Percentiles rank a stretch among this genome's conserved stretches.
Evolutionary conservation across 2,797 vertebrate genomes (phyloP).

Genomic region (Scyliorhinus canicula): DNA sequence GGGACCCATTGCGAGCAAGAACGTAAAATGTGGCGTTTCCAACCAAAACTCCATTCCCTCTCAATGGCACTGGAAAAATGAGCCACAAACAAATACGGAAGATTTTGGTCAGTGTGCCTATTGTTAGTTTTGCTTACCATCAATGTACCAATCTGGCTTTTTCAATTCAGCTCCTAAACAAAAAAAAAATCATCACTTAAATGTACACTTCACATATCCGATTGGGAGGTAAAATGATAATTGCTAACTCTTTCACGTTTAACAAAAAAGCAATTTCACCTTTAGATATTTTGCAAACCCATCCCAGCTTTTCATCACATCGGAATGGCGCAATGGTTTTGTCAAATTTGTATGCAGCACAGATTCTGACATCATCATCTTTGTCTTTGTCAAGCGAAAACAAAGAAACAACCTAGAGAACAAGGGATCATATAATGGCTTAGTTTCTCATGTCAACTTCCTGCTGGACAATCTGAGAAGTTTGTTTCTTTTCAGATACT

Average conservation of each 20-base stretch:
- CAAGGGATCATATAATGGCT: slow-evolving; percentile 42
- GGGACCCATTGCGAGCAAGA: too few species aligned
- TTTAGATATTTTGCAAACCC: slow-evolving; percentile 88
- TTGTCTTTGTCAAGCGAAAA: slow-evolving; percentile 75
- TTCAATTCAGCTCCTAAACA: slow-evolving; percentile 57
- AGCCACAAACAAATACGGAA: too few species aligned
- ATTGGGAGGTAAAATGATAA: background rate
- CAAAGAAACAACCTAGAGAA: slow-evolving; percentile 71
- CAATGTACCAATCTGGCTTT: slow-evolving; percentile 68
- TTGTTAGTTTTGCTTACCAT: slow-evolving; percentile 58
- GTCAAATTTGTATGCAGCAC: slow-evolving; percentile 73
- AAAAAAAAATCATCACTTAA: slow-evolving; percentile 41
- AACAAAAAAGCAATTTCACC: slow-evolving; percentile 57
- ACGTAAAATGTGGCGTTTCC: too few species aligned
- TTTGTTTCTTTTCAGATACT: background rate
- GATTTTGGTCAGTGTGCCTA: too few species aligned
- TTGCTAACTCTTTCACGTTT: background rate
- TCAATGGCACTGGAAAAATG: too few species aligned
- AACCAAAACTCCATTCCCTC: too few species aligned
- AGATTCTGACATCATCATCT: slow-evolving; percentile 71
- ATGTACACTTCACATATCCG: slow-evolving; percentile 57
- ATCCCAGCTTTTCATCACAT: slow-evolving; percentile 77
- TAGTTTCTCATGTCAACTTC: background rate
- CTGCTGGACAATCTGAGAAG: background rate
- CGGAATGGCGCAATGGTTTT: slow-evolving; percentile 62